These are phyloP conservation scores for Pygoscelis adeliae DNA, from an alignment of 2,113 vertebrate species.

Conservation along the genomic window DNA sequence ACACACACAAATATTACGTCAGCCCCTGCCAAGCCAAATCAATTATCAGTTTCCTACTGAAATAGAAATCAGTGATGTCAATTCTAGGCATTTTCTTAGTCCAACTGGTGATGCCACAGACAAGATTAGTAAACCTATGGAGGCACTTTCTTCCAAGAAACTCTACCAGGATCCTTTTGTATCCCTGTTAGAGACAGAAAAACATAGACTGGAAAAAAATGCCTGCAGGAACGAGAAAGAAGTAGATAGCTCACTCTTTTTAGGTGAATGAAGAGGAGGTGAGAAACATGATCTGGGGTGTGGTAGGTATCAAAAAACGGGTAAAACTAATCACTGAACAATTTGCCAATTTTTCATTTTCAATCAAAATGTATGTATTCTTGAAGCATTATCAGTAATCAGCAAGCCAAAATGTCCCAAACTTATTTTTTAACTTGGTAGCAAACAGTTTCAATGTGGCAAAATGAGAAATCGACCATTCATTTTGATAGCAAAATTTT, in stretches of 20 bases:
- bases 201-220: not conserved
- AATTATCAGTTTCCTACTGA: not conserved
- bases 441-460: not conserved
- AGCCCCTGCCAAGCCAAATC: not conserved
- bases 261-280: not conserved
- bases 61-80: not conserved
- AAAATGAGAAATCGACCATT: not conserved
- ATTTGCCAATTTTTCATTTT: not conserved
- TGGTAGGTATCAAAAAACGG: not conserved
- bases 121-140: not conserved
- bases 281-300: not conserved
- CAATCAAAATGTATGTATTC: not conserved
- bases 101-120: not conserved
- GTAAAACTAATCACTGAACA: not conserved
- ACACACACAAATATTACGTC: not conserved
- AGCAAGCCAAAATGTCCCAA: not conserved
- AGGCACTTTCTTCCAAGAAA: not conserved
- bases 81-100: not conserved
- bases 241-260: not conserved
- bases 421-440: not conserved
- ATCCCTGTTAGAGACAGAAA: not conserved
- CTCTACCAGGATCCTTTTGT: not conserved
- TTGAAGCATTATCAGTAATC: not conserved
- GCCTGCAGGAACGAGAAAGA: not conserved
- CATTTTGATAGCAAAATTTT: not conserved